Conservation (phyloP, 2,888 invertebrate species). For the Drosophila kambysellisi region DNA sequence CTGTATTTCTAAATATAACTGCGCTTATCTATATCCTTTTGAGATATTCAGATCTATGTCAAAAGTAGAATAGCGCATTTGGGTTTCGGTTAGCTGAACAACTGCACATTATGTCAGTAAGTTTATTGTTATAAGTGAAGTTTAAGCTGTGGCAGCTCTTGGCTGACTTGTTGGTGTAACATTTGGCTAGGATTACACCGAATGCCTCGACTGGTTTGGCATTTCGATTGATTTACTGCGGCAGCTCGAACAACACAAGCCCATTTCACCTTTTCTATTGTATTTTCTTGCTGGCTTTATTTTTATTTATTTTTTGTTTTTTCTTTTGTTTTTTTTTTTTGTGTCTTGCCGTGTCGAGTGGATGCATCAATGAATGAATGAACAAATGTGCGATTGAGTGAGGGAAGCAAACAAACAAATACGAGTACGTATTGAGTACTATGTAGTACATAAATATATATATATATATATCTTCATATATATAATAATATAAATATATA, state of each 20-base stretch:
- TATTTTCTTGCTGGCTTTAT: constrained; percentile 18
- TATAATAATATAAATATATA: neutral
- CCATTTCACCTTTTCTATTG: constrained; percentile 73
- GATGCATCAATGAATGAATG: constrained; percentile 63
- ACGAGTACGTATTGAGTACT: constrained; percentile 24
- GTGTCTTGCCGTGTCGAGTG: constrained; percentile 41
- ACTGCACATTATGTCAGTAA: neutral
- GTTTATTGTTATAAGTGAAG: constrained; percentile 31
- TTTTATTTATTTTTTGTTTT: constrained; percentile 1
- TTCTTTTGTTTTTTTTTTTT: constrained; percentile 34
- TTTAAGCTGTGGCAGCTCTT: constrained; percentile 26
- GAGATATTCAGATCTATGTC: no score
- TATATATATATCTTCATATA: neutral
- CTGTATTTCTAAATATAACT: neutral
- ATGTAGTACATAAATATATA: constrained; percentile 3
- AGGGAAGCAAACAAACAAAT: constrained; percentile 36
- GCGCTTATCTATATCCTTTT: neutral
- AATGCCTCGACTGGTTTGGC: constrained; percentile 55
- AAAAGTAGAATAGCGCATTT: constrained; percentile 8
- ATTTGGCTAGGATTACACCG: constrained; percentile 47
- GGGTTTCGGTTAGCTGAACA: neutral
- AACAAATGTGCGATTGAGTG: constrained; percentile 48
- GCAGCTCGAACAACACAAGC: constrained; percentile 43
- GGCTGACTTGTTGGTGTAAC: constrained; percentile 30
- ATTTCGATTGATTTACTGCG: constrained; percentile 74